Evolutionary conservation across 2,797 vertebrate genomes (phyloP), one percentile per base, ranked within the genome.

Genomic region (Acanthurus leucopareius): DNA sequence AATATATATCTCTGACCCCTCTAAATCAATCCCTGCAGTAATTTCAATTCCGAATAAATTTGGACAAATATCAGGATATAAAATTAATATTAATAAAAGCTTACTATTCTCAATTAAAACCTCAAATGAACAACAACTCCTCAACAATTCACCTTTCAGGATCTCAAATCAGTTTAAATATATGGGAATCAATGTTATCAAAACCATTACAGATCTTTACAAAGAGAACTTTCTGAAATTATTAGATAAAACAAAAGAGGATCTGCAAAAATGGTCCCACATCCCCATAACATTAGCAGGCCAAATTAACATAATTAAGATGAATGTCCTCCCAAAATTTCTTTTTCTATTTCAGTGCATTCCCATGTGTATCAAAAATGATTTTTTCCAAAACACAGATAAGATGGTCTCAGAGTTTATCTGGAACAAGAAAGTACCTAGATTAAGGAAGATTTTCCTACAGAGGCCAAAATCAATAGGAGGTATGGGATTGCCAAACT

Each of bases 191-290:
- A 20, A n/a, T 7, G 3, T 20, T 9, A 51, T 19, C n/a, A 51
- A 51, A 20, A 20, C 19, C 7, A 20, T 51, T 10, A 10, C 49
- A 51, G 49, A 51, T 20, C 19, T 51, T 4, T 20, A 51, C n/a
- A 51, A n/a, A 7, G 49, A 51, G 49, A 51, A 51, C 10, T 51
- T 20, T 4, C 3, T 10, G 10, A 51, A 51, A 51, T 51, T 51
- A 20, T 7, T 51, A 20, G 19, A 51, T 8, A n/a, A 10, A 1
- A 66, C 11, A 38, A 15, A 16, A 51, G 9, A 66, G 20, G 63
- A 51, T 2, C 19, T 66, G n/a, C 63, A 66, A 4, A 52, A 48
- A 66, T 66, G 47, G 45, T 63, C 22, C 22, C 22, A 48, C 17
- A 48, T 63, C 4, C 61, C 25, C 14, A 48, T 28, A 19, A 10